Base-by-base conservation (phyloP, 1,140 invertebrate genomes). In the Gyrodactylus bullatarudis region DNA sequence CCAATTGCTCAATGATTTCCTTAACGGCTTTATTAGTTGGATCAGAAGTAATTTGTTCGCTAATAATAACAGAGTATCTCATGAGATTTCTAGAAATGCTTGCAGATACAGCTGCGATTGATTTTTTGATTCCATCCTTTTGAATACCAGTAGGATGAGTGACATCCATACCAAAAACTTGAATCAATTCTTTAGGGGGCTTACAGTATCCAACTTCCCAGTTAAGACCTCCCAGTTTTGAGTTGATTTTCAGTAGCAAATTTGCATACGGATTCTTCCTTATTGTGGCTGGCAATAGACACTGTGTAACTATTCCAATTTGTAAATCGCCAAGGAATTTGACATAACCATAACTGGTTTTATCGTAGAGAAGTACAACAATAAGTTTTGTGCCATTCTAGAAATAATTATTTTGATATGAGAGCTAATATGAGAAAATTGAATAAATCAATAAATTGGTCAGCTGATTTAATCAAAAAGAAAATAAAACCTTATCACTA, bases 191-290 rank as follows among this genome's bases (percentile, higher is more conserved):
- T n/a, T 54, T 8, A n/a, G 8, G 8, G 34, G 8, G 34, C 22
- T 69, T 1, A 26, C 21, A 72, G 26, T 26, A 21, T 71, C 83
- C 91, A 72, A 99, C 83, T 78, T 99, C 98, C 76, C 89, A 95
- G 82, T 99, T 99, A 78, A 99, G 96, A 74, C 95, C 95, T 75
- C 95, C 95, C 34, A 99, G 84, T 82, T 99, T 99, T 1, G 98
- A 95, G 81, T 99, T 99, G 77, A 99, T 99, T 82, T 99, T 99
- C 69, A 99, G 85, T 81, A 95, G 98, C n/a, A 99, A 84, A 84
- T 99, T 99, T 75, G 92, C 97, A 24, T 99, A 84, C 0, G 94
- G 98, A 54, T 54, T 54, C n/a, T 54, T 54, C 8, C 8, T 16
- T 54, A 54, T n/a, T 54, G 34, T 54, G 8, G 8, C 34, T 16